A percentile compares a stretch with the other conserved stretches of the same genome.
Conservation (phyloP, 2,113 vertebrate genomes). For the Chaetura pelagica region DNA sequence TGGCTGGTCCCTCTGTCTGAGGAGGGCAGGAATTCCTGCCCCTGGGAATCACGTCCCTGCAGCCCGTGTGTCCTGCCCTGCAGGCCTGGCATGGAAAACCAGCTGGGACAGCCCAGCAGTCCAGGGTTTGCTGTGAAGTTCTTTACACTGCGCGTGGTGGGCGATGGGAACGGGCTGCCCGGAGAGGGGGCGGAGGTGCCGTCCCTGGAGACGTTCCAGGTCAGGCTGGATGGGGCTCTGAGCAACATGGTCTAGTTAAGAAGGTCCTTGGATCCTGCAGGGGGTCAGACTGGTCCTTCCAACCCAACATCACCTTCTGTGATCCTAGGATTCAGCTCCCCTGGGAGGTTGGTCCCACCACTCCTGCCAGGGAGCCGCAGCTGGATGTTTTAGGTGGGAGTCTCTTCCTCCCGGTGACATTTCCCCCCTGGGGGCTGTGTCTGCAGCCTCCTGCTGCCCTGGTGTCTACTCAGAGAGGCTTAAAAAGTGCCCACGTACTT, state of each 20-base stretch:
- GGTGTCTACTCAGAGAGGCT: neutral
- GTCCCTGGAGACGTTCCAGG: too few relatives aligned
- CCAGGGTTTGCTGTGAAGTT: too few relatives aligned
- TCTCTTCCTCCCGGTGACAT: fast-evolving
- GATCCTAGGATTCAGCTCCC: neutral
- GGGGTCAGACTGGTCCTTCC: too few relatives aligned
- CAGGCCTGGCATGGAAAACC: too few relatives aligned
- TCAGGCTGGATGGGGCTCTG: too few relatives aligned
- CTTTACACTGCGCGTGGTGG: too few relatives aligned
- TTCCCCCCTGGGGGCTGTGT: neutral
- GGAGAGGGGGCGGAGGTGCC: too few relatives aligned
- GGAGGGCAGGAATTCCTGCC: neutral
- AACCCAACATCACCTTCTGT: too few relatives aligned
- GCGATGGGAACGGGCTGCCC: too few relatives aligned
- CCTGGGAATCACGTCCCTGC: neutral
- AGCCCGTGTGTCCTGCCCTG: neutral
- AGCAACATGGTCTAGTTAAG: too few relatives aligned
- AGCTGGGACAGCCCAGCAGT: too few relatives aligned
- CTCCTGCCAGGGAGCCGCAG: fast-evolving
- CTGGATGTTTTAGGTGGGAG: neutral
- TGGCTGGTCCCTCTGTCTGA: neutral
- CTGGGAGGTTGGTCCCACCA: fast-evolving
- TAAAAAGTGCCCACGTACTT: neutral
- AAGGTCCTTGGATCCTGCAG: too few relatives aligned
- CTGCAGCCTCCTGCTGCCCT: neutral